phyloP scores from a whole-genome alignment of 2,797 vertebrate species.

The Pipistrellus pygmaeus region DNA sequence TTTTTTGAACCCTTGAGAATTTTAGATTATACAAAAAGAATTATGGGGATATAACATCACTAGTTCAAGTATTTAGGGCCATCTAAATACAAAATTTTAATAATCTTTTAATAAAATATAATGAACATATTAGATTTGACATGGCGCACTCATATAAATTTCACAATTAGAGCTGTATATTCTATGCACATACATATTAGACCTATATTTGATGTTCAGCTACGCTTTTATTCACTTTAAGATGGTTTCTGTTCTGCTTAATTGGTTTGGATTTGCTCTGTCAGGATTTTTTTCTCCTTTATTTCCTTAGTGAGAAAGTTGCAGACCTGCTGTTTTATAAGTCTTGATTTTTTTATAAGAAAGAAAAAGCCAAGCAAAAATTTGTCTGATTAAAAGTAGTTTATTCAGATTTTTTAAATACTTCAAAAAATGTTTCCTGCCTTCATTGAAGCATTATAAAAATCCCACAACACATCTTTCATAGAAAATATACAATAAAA shows the following conservation, averaged over 20 bases:
- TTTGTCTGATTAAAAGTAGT: constrained; percentile 68
- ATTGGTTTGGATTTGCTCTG: constrained; percentile 78
- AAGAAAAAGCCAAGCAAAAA: constrained; percentile 80
- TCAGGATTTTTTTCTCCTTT: constrained; percentile 70
- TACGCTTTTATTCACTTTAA: constrained; percentile 82
- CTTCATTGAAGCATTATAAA: constrained; percentile 69
- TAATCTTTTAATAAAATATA: constrained; percentile 93
- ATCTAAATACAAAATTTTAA: constrained; percentile 85
- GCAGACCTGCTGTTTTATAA: constrained; percentile 77
- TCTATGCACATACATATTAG: constrained; percentile 87
- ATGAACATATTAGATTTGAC: constrained; percentile 86
- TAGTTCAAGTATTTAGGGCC: constrained; percentile 73
- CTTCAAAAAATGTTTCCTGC: constrained; percentile 76
- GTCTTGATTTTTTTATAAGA: constrained; percentile 71
- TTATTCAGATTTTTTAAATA: constrained; percentile 73
- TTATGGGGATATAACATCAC: constrained; percentile 67
- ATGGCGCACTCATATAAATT: constrained; percentile 91
- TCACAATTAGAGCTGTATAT: constrained; percentile 89
- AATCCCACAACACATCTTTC: constrained; percentile 58
- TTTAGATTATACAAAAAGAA: constrained; percentile 68
- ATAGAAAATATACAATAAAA: constrained; percentile 44
- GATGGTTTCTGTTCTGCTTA: constrained; percentile 83
- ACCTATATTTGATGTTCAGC: constrained; percentile 81
- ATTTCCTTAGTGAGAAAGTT: constrained; percentile 71
- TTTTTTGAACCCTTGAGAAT: constrained; percentile 68